Conservation (phyloP, 2,797 vertebrate species). For the Hydrolagus colliei region DNA sequence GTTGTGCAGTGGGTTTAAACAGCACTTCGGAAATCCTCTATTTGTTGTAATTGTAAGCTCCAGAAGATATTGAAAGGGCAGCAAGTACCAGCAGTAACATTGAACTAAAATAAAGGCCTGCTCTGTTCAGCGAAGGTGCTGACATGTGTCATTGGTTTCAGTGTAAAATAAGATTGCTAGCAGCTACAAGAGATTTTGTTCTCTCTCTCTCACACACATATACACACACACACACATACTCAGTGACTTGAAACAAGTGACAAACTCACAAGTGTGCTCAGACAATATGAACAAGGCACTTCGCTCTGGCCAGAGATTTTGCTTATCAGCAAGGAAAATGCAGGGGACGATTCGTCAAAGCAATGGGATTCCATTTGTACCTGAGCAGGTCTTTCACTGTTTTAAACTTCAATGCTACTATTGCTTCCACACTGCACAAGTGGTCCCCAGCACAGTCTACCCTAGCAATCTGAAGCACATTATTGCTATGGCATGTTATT, state of each 20-base stretch:
- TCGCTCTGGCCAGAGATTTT: background rate
- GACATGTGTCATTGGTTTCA: background rate
- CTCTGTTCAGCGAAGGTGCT: background rate
- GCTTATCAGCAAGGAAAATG: background rate
- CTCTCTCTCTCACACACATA: background rate
- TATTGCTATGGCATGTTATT: constrained; percentile 4
- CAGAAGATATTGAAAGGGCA: background rate
- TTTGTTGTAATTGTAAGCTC: no score
- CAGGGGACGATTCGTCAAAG: background rate
- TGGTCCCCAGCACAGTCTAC: constrained; percentile 8
- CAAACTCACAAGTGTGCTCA: constrained; percentile 22
- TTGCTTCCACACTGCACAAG: constrained; percentile 15
- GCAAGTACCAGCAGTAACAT: constrained; percentile 1
- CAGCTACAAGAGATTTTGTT: background rate
- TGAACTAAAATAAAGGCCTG: constrained; percentile 12
- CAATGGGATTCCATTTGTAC: background rate
- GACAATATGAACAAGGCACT: background rate
- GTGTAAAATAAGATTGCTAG: background rate
- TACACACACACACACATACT: background rate
- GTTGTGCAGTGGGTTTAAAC: constrained; percentile 29
- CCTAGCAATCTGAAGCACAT: constrained; percentile 20
- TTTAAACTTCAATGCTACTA: background rate
- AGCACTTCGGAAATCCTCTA: background rate
- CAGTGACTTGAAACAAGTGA: background rate
- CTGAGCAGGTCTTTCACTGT: background rate